These are phyloP conservation scores for Lophius americanus DNA, from an alignment of 2,797 vertebrate genomes.

Conservation along the genomic window DNA sequence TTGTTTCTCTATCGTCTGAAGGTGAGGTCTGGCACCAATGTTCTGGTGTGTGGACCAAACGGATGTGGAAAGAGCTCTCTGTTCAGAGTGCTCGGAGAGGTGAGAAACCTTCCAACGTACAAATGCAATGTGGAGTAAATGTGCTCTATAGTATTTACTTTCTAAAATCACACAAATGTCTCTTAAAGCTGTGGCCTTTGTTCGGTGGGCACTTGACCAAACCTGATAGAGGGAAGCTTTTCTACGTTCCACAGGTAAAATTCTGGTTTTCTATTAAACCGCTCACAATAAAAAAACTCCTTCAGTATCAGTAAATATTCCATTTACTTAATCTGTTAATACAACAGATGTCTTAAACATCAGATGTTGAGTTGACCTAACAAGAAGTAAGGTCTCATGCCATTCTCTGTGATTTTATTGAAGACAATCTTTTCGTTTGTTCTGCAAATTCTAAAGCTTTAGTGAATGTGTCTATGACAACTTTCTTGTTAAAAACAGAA, in stretches of 20 bases:
- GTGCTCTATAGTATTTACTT: neutral
- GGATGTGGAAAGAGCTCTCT: constrained; percentile 98
- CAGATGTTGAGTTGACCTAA: no score
- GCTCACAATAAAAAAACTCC: neutral
- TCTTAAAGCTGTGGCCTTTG: constrained; percentile 92
- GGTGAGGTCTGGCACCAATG: constrained; percentile 94
- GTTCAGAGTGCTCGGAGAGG: constrained; percentile 96
- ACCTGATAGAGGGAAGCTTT: constrained; percentile 96
- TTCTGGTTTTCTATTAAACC: neutral
- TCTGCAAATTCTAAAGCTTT: no score
- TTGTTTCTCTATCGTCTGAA: constrained; percentile 50
- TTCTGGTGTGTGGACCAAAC: constrained; percentile 97
- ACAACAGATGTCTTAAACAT: no score
- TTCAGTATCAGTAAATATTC: neutral
- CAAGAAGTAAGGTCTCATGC: no score
- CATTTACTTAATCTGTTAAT: neutral
- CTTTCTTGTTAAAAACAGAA: neutral
- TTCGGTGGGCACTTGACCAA: constrained; percentile 96
- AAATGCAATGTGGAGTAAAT: neutral
- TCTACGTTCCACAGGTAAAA: constrained; percentile 97
- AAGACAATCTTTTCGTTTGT: no score
- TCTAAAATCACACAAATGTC: neutral
- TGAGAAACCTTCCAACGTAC: constrained; percentile 56
- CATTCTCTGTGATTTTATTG: no score
- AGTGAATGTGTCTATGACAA: no score